phyloP scores from a whole-genome alignment of 1,140 invertebrate genomes.

The Whitmania pigra region DNA sequence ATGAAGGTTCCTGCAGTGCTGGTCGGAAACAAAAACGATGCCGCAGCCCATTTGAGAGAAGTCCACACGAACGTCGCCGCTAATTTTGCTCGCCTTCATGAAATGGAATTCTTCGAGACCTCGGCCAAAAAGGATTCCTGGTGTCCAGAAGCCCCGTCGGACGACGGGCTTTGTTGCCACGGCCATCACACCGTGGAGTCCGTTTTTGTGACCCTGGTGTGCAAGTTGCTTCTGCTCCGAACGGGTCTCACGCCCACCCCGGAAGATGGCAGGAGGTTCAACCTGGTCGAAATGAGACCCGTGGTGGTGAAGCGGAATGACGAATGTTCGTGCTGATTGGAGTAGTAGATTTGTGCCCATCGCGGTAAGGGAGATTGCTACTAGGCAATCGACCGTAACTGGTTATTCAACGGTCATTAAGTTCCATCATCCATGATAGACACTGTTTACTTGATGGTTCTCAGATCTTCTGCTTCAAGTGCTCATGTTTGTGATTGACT shows the following conservation, averaged over 20 bases:
- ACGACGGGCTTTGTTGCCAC: not conserved
- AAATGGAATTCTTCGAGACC: conserved; percentile 68
- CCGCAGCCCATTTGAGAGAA: conserved; percentile 42
- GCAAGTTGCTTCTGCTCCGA: conserved; percentile 40
- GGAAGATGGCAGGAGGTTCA: not conserved
- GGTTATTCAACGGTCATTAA: too few species aligned
- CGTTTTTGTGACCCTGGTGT: conserved; percentile 70
- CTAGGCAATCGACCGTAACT: too few species aligned
- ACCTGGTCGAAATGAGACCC: conserved; percentile 14
- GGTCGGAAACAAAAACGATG: conserved; percentile 49
- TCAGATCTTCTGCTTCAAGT: too few species aligned
- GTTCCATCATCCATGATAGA: too few species aligned
- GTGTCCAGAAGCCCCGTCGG: not conserved
- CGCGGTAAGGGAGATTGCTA: too few species aligned
- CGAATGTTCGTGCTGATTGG: conserved; percentile 8
- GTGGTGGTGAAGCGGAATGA: conserved; percentile 11
- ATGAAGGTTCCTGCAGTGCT: conserved; percentile 56
- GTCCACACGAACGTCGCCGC: conserved; percentile 53
- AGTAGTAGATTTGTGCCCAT: too few species aligned
- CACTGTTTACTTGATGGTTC: too few species aligned
- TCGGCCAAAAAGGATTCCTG: conserved; percentile 62
- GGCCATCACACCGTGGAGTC: conserved; percentile 50
- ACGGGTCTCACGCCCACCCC: conserved; percentile 13
- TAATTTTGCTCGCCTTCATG: conserved; percentile 57
- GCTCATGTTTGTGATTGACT: too few species aligned